Evolutionary conservation across 2,797 vertebrate genomes (phyloP), one percentile per base, ranked within the genome.

Genomic region (Enteromius argenteus): DNA sequence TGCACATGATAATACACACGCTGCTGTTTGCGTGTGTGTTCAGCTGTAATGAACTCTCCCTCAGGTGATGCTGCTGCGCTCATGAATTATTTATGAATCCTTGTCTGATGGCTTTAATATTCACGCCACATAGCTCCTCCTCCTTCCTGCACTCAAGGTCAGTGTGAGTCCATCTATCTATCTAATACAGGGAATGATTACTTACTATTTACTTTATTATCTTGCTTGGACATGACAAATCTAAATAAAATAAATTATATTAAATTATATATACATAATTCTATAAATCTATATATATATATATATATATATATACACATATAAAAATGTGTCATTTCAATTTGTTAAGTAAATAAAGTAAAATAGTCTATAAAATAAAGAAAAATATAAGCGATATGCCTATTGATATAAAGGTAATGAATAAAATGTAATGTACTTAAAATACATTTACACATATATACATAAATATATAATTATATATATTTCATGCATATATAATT

Each of bases 11-110:
- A 23, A 72, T 1, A 64, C 60, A 53, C 58, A 35, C 19, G 4
- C 44, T 44, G 37, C 46, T 84, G 84, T 73, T 53, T 30, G 58
- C 60, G 79, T 35, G 64, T 83, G 79, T 71, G 71, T 73, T 80
- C 39, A 51, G 67, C n/a, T 9, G 67, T 73, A 60, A 37, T 86
- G 68, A 75, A 74, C 30, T 75, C 21, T 77, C 86, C 71, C 67
- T 60, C 7, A 56, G 23, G 64, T 77, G 82, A 51, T 27, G 60
- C 13, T 84, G 83, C 60, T 35, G 39, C 60, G 23, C 66, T 78
- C 23, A 87, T 91, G 14, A 88, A 88, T 89, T 78, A 88, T 90
- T 88, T 86, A 89, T 75, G 27, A 74, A 49, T 14, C 72, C 39
- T 53, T 75, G 44, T 67, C 64, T 69, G 77, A 82, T 80, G 66